Conservation (phyloP, 2,888 invertebrate species). For the Heliconius hortense region DNA sequence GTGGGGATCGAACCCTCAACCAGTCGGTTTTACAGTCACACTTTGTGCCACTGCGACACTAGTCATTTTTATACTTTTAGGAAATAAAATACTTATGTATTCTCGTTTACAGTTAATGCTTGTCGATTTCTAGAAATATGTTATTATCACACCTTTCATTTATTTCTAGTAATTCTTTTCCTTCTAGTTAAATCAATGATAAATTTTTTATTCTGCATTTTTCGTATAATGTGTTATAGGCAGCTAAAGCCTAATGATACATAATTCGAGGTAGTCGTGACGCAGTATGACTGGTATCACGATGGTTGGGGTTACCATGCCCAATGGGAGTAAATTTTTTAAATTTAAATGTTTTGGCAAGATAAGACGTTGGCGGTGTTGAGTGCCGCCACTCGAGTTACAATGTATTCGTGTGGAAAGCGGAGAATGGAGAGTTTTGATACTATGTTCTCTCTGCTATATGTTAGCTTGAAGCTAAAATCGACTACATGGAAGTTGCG, state of each 20-base stretch:
- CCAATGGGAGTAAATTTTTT: background rate
- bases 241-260: background rate
- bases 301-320: background rate
- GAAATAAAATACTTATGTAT: background rate
- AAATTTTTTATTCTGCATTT: background rate
- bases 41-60: too few relatives aligned
- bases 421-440: too few relatives aligned
- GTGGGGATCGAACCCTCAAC: too few relatives aligned
- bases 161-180: slow-evolving; percentile 8
- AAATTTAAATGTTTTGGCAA: background rate
- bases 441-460: too few relatives aligned
- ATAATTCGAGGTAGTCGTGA: too few relatives aligned
- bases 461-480: too few relatives aligned
- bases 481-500: too few relatives aligned
- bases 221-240: background rate
- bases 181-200: background rate
- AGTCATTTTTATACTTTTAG: background rate
- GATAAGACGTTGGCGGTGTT: background rate
- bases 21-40: too few relatives aligned
- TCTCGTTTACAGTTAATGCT: background rate
- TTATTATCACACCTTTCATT: slow-evolving; percentile 7
- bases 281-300: background rate
- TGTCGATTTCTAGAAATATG: slow-evolving; percentile 5
- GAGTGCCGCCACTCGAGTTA: background rate
- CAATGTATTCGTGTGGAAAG: background rate